Base-by-base conservation (phyloP, 30 jellyfish, hydroid and myxozoan species). In the Cassiopea andromeda region DNA sequence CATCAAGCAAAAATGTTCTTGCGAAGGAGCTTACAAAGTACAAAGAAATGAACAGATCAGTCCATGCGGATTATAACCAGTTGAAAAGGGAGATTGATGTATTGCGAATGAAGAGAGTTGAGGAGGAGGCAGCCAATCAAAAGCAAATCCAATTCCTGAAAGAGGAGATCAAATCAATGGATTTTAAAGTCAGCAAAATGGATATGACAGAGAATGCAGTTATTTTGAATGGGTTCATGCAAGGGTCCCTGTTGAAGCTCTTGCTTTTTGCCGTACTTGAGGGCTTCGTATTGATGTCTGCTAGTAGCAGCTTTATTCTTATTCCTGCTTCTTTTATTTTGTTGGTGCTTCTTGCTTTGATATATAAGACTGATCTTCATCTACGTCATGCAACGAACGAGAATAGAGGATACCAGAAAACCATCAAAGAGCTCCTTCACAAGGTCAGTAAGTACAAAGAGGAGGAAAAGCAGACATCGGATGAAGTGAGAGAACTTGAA, bases 401-500 rank as follows among this genome's bases (percentile, higher is more conserved):
- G 19, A 49, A 38, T 15, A 18, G 12, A 18, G 94, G 90, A 10
- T 87, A 47, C 80, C 73, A 78, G 73, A 87, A 49, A 75, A 87
- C 94, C 7, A 48, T 87, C 61, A 57, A 78, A 71, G 88, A 87
- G 44, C 90, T 87, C n/a, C 90, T 87, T 12, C 66, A 68, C 60
- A 75, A 87, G 44, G 80, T 87, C 46, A 87, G 78, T 6, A 81
- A 69, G 61, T 87, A 73, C 75, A 87, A 69, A 58, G 82, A 69
- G 60, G 94, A 87, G 46, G 94, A 64, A 61, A 87, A 87, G 19
- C 90, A 87, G 16, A 78, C 75, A 2, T 77, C 94, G 2, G 77
- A 69, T 46, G 94, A 87, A 69, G 78, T 87, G 69, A 78, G 75
- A 49, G 94, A 87, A 47, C 69, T 87, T 70, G 94, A 87, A 49